A percentile compares a stretch with the other conserved stretches of the same genome.
Conservation (phyloP, 2,888 invertebrate genomes). For the Piscicola geometra region DNA sequence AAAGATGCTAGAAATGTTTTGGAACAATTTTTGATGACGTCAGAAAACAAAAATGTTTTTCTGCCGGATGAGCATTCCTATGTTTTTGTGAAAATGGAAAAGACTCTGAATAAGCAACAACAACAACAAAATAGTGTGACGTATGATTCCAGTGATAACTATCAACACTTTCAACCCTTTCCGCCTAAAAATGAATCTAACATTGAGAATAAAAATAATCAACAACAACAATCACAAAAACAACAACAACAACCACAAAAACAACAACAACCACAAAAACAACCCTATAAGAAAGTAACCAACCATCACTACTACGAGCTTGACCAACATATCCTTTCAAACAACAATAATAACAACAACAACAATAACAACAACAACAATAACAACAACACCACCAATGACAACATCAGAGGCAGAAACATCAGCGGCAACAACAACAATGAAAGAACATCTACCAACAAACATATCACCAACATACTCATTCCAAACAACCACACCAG, state of each 20-base stretch:
- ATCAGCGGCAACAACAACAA: neutral
- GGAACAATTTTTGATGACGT: slow-evolving; percentile 40
- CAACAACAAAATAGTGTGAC: slow-evolving; percentile 30
- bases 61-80: slow-evolving; percentile 24
- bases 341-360: neutral
- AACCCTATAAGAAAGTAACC: too few species aligned
- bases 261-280: neutral
- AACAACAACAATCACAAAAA: too few species aligned
- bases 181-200: neutral
- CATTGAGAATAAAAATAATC: neutral
- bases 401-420: neutral
- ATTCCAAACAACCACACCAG: neutral
- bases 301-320: slow-evolving; percentile 29
- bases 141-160: slow-evolving; percentile 32
- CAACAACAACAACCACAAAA: neutral
- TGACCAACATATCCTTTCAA: neutral
- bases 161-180: slow-evolving; percentile 28
- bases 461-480: neutral
- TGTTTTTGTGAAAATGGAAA: slow-evolving; percentile 23
- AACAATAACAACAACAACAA: neutral
- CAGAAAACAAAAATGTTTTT: slow-evolving; percentile 29
- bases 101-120: slow-evolving; percentile 14
- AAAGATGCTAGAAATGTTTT: slow-evolving; percentile 42
- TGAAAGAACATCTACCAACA: too few species aligned
- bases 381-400: neutral